A percentile compares a stretch with the other conserved stretches of the same genome.
Evolutionary conservation across 2,797 vertebrate species (phyloP).

Genomic region (Gymnodraco acuticeps): DNA sequence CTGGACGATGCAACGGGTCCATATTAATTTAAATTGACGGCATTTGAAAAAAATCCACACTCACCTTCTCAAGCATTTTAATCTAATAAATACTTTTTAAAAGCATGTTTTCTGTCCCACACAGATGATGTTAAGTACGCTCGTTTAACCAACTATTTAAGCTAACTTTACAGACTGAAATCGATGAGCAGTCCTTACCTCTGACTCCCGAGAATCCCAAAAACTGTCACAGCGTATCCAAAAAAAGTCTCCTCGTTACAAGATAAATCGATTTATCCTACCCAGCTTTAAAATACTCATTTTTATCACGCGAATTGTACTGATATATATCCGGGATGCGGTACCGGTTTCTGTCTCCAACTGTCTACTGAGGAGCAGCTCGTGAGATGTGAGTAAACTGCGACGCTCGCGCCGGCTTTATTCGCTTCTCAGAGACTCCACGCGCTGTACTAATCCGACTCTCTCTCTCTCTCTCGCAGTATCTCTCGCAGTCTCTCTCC

Average conservation of each 20-base stretch:
- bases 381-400: slow-evolving; percentile 76
- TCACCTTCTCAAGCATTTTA: neutral
- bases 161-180: neutral
- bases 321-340: slow-evolving; percentile 24
- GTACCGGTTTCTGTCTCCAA: slow-evolving; percentile 3
- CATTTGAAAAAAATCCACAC: slow-evolving; percentile 10
- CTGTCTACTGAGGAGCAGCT: slow-evolving; percentile 44
- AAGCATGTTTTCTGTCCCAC: neutral
- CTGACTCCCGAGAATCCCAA: slow-evolving; percentile 43
- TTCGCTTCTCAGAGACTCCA: slow-evolving; percentile 75
- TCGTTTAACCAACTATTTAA: neutral
- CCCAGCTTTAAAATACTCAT: slow-evolving; percentile 40
- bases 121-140: too few relatives aligned
- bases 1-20: neutral
- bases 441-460: slow-evolving; percentile 66
- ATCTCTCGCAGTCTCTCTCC: slow-evolving; percentile 31
- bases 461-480: slow-evolving; percentile 45
- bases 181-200: slow-evolving; percentile 55
- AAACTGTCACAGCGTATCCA: slow-evolving; percentile 45
- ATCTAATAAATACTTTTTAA: neutral
- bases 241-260: slow-evolving; percentile 57
- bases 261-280: slow-evolving; percentile 37
- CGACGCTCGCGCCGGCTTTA: slow-evolving; percentile 74
- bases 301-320: slow-evolving; percentile 18
- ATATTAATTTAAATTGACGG: slow-evolving; percentile 1